Conservation (phyloP, 2,113 vertebrate species). For the Promerops cafer region DNA sequence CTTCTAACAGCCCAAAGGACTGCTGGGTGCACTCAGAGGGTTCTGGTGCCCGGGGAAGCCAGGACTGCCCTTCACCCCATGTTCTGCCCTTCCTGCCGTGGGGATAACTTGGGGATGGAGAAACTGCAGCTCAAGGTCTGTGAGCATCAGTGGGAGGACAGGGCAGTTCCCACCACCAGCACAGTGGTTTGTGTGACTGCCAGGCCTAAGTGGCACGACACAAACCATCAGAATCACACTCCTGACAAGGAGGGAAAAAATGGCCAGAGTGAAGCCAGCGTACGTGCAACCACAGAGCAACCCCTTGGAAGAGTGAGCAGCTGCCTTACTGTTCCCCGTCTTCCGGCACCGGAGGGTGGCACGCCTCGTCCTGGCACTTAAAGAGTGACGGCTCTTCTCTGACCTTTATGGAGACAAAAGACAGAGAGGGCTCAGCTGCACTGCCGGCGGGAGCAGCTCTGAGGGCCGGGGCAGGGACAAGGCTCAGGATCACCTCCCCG, state of each 20-base stretch:
- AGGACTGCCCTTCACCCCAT: accelerated
- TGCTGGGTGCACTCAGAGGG: not conserved
- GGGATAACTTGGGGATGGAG: not conserved
- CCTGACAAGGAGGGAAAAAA: accelerated
- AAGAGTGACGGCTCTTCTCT: not conserved
- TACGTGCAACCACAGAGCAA: not conserved
- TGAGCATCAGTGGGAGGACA: not conserved
- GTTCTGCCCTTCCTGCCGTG: not conserved
- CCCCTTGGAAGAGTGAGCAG: accelerated
- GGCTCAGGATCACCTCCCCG: not conserved
- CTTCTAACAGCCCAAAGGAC: not conserved
- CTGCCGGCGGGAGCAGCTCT: not conserved
- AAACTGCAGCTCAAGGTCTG: not conserved
- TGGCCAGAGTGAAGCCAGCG: accelerated
- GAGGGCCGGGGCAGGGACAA: not conserved
- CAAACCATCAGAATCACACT: not conserved
- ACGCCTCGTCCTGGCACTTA: slow-evolving; percentile 24
- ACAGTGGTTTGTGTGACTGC: not conserved
- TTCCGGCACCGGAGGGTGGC: not conserved
- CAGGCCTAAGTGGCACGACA: accelerated
- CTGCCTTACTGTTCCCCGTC: slow-evolving; percentile 49
- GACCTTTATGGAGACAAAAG: slow-evolving; percentile 41
- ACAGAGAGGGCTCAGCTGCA: not conserved
- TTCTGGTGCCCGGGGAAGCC: not conserved
- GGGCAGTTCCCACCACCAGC: not conserved